These are phyloP conservation scores for Chelon auratus DNA, from an alignment of 2,797 vertebrate genomes.

Conservation along the genomic window DNA sequence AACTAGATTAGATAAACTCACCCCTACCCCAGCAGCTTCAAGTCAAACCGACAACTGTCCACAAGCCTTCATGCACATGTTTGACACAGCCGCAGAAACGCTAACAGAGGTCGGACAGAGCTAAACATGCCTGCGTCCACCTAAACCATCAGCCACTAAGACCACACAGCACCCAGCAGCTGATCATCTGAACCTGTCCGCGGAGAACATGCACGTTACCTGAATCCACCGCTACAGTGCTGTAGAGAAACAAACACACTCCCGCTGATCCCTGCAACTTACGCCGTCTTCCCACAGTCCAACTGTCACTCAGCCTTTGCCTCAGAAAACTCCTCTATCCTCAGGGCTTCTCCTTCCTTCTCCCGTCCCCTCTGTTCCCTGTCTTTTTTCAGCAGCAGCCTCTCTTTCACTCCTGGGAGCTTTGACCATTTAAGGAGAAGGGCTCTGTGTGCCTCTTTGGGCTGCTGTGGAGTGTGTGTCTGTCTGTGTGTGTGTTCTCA, in stretches of 20 bases:
- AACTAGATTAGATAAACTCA: constrained; percentile 37
- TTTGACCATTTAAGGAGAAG: constrained; percentile 99
- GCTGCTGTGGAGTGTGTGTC: constrained; percentile 75
- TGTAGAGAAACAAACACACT: constrained; percentile 60
- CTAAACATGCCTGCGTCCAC: constrained; percentile 13
- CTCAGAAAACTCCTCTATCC: constrained; percentile 89
- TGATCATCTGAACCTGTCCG: constrained; percentile 50
- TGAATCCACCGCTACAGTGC: constrained; percentile 81
- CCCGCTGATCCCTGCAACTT: constrained; percentile 72
- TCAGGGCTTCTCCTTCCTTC: constrained; percentile 84
- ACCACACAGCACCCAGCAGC: constrained; percentile 82
- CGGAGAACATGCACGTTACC: constrained; percentile 85
- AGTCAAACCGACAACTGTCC: constrained; percentile 22
- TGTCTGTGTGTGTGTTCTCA: constrained; percentile 54
- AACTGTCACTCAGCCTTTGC: constrained; percentile 79
- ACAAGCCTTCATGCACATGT: constrained; percentile 18
- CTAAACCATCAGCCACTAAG: constrained; percentile 38
- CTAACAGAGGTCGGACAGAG: neutral
- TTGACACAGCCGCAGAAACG: constrained; percentile 20
- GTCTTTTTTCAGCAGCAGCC: constrained; percentile 91
- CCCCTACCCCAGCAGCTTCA: constrained; percentile 7
- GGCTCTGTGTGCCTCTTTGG: constrained; percentile 91
- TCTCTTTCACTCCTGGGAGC: constrained; percentile 98
- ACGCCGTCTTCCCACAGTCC: constrained; percentile 79
- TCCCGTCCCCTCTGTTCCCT: constrained; percentile 88